phyloP scores from a whole-genome alignment of 2,797 vertebrate species.

The Chiloscyllium punctatum region DNA sequence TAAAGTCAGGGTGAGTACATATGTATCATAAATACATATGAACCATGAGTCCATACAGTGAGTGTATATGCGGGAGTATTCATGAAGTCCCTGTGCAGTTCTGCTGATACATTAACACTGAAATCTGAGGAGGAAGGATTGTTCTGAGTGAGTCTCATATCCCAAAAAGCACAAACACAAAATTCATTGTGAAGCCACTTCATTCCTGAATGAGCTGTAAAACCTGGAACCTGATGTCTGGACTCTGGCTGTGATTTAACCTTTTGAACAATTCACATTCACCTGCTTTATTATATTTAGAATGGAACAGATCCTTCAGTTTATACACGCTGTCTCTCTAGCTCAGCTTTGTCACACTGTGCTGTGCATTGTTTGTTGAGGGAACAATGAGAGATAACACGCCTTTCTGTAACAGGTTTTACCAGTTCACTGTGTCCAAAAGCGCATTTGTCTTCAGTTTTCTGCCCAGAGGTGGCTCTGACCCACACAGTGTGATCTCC shows the following conservation, averaged over 20 bases:
- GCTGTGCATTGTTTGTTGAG: background rate
- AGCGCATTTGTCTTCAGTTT: too few species aligned
- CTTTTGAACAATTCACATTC: background rate
- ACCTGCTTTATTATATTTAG: background rate
- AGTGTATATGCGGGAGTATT: too few species aligned
- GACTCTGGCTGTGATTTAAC: background rate
- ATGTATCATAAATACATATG: too few species aligned
- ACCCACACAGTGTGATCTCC: too few species aligned
- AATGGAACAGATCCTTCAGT: background rate
- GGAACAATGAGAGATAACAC: background rate
- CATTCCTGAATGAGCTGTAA: background rate
- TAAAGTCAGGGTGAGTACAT: too few species aligned
- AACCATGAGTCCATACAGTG: too few species aligned
- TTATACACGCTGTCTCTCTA: background rate
- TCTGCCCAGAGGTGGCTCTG: too few species aligned
- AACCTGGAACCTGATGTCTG: background rate
- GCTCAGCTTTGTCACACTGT: background rate
- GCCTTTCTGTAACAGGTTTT: background rate
- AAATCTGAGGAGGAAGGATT: background rate
- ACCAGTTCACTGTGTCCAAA: background rate
- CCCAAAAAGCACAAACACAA: background rate
- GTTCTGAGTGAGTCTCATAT: background rate
- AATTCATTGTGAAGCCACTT: background rate
- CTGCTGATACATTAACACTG: background rate
- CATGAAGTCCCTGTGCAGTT: background rate